Conservation (phyloP, 2,888 invertebrate genomes). For the Troilus luridus region DNA sequence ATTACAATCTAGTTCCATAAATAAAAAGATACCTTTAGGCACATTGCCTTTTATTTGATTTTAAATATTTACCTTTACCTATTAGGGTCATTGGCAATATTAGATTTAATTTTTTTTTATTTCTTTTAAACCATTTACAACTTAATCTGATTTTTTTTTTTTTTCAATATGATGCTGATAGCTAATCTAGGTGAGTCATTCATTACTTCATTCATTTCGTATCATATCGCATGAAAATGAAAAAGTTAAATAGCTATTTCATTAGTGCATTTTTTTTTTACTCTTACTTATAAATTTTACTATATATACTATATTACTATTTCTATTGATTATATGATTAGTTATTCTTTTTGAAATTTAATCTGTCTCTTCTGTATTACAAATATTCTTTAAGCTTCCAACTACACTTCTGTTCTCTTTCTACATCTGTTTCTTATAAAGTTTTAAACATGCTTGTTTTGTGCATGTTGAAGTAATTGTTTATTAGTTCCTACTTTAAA, state of each 20-base stretch:
- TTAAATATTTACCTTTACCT: background rate
- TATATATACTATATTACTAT: background rate
- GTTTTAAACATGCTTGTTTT: background rate
- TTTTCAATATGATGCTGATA: constrained; percentile 45
- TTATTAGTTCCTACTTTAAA: background rate
- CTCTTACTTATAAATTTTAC: background rate
- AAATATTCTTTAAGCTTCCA: background rate
- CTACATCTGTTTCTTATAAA: background rate
- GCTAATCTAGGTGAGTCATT: constrained; percentile 52
- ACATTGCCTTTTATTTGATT: background rate
- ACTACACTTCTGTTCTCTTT: background rate
- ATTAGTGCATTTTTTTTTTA: background rate
- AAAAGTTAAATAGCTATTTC: background rate
- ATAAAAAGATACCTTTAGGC: too few species aligned
- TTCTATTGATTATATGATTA: background rate
- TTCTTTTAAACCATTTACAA: background rate
- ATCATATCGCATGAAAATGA: background rate
- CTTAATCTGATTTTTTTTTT: background rate
- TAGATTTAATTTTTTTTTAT: background rate
- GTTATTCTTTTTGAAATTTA: background rate
- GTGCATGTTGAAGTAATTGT: background rate
- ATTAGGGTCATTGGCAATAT: background rate
- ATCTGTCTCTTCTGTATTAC: background rate
- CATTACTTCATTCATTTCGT: background rate
- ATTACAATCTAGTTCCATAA: too few species aligned